Base-by-base conservation (phyloP, 2,113 vertebrate species). In the Phrynocephalus versicolor region DNA sequence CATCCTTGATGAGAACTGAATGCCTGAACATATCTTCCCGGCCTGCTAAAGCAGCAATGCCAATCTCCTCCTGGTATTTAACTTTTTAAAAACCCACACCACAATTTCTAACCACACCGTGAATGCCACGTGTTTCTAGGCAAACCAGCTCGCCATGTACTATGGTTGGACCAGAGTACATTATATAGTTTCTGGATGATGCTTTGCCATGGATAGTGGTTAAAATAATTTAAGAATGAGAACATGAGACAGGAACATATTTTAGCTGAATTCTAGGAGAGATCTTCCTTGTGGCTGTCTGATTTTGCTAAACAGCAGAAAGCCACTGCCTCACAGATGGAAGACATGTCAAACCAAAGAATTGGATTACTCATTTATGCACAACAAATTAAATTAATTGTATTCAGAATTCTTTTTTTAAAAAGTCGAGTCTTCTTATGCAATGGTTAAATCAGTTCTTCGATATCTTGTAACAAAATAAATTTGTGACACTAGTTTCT, bases 391-490 rank as follows among this genome's bases (percentile, higher is more conserved):
- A 75, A 88, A 78, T 27, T 21, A 89, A 75, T 88, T 76, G 85
- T 84, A 2, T 88, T 60, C 6, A 51, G 35, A 79, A 82, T 71
- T 3, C 2, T 69, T n/a, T 0, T 0, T 70, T 87, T 78, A 33
- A 64, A 81, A 78, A 27, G 9, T 62, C 23, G 81, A 83, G 41
- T 6, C 14, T 14, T 82, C 80, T 75, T 1, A 82, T 72, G 10
- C 90, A 55, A 58, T 88, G 58, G 74, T 82, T 14, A 91, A 79
- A 89, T 37, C 71, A 75, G 83, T 45, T 85, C 64, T 21, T 77
- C 89, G 81, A 70, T 39, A 71, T 87, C 89, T 70, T 57, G 35
- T 87, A 83, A 86, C 84, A 94, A 92, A 91, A 77, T 64, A 85
- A 67, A 16, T 82, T 79, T 82, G 60, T 79, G 78, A 27, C 77